phyloP scores from a whole-genome alignment of 2,113 vertebrate species.

The Pongo pygmaeus region DNA sequence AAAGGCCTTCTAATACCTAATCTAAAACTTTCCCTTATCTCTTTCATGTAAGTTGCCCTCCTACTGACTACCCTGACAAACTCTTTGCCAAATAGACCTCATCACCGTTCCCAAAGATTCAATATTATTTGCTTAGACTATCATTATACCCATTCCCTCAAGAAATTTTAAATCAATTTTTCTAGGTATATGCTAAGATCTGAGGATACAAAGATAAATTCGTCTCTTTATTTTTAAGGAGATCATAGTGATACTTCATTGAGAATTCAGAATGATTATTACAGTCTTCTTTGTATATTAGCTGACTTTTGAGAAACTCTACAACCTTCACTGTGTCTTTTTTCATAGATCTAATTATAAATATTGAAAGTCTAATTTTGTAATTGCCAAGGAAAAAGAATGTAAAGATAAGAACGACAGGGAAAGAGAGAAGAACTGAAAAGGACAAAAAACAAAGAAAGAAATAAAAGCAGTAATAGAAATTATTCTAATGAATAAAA shows the following conservation, averaged over 20 bases:
- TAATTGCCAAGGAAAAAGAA: neutral
- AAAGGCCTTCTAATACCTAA: neutral
- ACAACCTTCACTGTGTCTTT: neutral
- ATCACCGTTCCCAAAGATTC: neutral
- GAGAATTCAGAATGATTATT: neutral
- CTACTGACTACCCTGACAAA: neutral
- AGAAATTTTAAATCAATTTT: neutral
- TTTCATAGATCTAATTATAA: neutral
- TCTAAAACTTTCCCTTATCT: neutral
- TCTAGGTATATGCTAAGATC: neutral
- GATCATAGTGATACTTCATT: neutral
- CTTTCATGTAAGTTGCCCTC: neutral
- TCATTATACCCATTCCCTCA: neutral
- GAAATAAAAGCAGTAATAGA: neutral
- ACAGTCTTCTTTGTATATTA: neutral
- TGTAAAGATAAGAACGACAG: neutral
- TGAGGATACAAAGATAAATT: neutral
- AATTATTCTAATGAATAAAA: neutral
- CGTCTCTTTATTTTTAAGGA: neutral
- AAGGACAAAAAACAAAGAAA: neutral
- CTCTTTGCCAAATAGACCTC: neutral
- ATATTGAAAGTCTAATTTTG: neutral
- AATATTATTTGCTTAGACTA: neutral
- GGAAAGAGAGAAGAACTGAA: neutral
- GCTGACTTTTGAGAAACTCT: constrained; percentile 21